phyloP scores from a whole-genome alignment of 1,140 invertebrate species.

The Bombus confusus region DNA sequence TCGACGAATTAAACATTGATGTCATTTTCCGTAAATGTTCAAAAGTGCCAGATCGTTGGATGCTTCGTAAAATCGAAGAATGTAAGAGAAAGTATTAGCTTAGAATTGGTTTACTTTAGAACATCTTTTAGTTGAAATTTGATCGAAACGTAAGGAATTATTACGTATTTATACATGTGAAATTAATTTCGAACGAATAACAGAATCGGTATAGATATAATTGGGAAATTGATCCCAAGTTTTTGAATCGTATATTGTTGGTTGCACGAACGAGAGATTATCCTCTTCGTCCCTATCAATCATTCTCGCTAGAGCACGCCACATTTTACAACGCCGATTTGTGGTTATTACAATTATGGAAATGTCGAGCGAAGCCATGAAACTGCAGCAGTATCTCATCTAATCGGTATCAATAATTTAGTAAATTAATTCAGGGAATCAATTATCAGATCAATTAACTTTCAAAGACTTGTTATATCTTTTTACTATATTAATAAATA shows the following conservation, averaged over 20 bases:
- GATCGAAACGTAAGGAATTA: background rate
- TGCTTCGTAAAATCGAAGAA: background rate
- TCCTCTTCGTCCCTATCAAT: slow-evolving; percentile 48
- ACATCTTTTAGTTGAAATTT: background rate
- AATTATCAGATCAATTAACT: no score
- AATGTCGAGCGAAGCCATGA: background rate
- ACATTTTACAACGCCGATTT: slow-evolving; percentile 20
- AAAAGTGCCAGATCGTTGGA: no score
- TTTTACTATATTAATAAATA: no score
- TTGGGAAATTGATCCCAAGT: no score
- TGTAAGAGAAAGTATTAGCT: background rate
- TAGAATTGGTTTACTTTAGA: background rate
- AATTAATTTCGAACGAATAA: slow-evolving; percentile 43
- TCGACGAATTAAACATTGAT: no score
- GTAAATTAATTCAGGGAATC: background rate
- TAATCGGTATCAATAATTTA: background rate
- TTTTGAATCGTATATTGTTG: slow-evolving; percentile 30
- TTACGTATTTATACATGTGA: slow-evolving; percentile 9
- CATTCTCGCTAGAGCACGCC: slow-evolving; percentile 42
- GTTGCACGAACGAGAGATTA: slow-evolving; percentile 52
- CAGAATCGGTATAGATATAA: background rate
- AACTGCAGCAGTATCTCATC: background rate
- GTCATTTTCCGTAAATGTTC: no score
- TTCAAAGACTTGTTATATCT: no score
- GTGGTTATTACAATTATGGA: slow-evolving; percentile 4